Conservation (phyloP, 1,140 invertebrate species). For the Myzus persicae region DNA sequence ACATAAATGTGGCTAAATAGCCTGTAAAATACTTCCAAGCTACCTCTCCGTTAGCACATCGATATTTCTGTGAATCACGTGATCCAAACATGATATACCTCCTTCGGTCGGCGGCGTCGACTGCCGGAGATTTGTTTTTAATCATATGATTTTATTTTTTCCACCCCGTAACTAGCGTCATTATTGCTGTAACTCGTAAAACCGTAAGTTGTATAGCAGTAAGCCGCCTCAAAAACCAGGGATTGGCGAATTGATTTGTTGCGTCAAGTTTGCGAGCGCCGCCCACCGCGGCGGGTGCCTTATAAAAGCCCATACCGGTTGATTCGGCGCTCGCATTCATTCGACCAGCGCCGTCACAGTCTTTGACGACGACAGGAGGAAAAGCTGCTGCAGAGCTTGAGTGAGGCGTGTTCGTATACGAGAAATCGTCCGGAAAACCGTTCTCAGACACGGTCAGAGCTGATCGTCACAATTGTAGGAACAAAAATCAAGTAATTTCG, state of each 20-base stretch:
- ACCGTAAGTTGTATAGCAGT: too few relatives aligned
- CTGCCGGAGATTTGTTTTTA: too few relatives aligned
- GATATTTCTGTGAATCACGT: too few relatives aligned
- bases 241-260: slow-evolving; percentile 46
- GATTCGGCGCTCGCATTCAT: slow-evolving; percentile 12
- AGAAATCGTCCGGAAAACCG: neutral
- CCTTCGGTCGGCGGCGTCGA: too few relatives aligned
- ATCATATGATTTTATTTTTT: too few relatives aligned
- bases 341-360: neutral
- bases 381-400: neutral
- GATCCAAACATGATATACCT: too few relatives aligned
- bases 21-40: too few relatives aligned
- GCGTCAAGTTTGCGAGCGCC: slow-evolving; percentile 25
- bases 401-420: neutral
- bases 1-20: too few relatives aligned
- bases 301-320: slow-evolving; percentile 42
- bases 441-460: too few relatives aligned
- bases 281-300: neutral
- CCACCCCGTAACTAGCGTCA: too few relatives aligned
- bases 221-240: neutral
- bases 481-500: neutral
- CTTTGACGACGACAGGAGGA: neutral
- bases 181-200: too few relatives aligned
- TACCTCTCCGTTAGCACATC: too few relatives aligned
- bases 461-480: neutral